Evolutionary conservation across 1,140 invertebrate genomes (phyloP), one percentile per base, ranked within the genome.

Genomic region (Gryllus bimaculatus): DNA sequence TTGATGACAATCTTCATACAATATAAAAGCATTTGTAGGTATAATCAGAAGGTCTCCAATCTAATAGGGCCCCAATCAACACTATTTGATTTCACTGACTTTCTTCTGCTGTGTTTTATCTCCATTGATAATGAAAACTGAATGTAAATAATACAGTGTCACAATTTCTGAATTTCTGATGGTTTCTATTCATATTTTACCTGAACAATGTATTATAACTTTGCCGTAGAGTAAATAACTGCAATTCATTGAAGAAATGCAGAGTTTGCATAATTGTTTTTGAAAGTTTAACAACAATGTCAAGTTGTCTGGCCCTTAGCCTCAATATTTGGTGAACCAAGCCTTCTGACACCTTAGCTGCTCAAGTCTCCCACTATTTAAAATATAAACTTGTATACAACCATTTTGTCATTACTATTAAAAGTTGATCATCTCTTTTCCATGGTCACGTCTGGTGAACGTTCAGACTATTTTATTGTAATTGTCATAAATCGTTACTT

Each of bases 31-130:
- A 66, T 66, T 66, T 66, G 54, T 66, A 66, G 54, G 54, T 66
- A 66, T 66, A 66, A 66, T 66, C 54, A 66, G 54, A 66, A 66
- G 54, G 54, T 66, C 54, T 66, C 54, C 54, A 66, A 66, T 66
- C 18, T 66, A 39, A 10, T 66, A 66, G 54, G 54, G 54, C 54
- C 54, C 54, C 54, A 13, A 66, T 66, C 18, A 66, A 10, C 54
- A 66, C 54, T 39, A 66, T 66, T 66, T 66, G 18, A 18, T 66
- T 66, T 66, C 54, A 13, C 54, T 66, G 10, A 13, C 10, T 13
- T 66, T 13, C 18, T 66, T 66, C 10, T 66, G 26, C 26, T 39
- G 26, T 39, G 26, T 39, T 39, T 39, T 39, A 39, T 39, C 26
- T 39, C 26, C 26, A 39, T 39, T 39, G 26, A 39, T 39, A 39